Percentiles rank a stretch among this genome's conserved stretches.
Conservation (phyloP, 2,888 invertebrate species). For the Pogonocherus hispidulus region DNA sequence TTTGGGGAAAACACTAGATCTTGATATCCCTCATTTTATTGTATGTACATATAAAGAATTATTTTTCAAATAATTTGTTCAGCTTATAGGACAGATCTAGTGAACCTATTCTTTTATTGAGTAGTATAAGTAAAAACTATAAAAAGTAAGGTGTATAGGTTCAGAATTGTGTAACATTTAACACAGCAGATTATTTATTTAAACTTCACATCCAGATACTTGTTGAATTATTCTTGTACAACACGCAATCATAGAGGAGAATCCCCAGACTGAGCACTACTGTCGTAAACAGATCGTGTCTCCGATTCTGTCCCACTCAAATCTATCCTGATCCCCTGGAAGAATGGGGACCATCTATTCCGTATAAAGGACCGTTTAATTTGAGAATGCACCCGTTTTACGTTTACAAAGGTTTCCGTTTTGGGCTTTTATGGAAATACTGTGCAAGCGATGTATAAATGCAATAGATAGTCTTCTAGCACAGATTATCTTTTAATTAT, state of each 20-base stretch:
- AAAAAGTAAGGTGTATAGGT: too few species aligned
- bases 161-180: too few species aligned
- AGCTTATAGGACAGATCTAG: too few species aligned
- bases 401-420: constrained; percentile 30
- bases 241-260: constrained; percentile 52
- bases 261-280: constrained; percentile 65
- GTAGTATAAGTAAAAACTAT: too few species aligned
- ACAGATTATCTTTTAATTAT: too few species aligned
- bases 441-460: background rate
- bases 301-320: constrained; percentile 61
- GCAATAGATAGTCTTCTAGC: background rate
- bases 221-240: background rate
- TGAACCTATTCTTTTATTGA: too few species aligned
- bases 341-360: constrained; percentile 58
- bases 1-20: too few species aligned
- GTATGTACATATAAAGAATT: too few species aligned
- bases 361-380: constrained; percentile 62
- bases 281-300: constrained; percentile 67
- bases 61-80: too few species aligned
- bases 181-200: background rate
- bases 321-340: constrained; percentile 58
- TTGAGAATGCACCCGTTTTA: constrained; percentile 49
- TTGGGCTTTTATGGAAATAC: constrained; percentile 10
- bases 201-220: background rate
- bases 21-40: too few species aligned